Evolutionary conservation across 2,797 vertebrate species (phyloP).

Genomic region (Spheniscus humboldti): DNA sequence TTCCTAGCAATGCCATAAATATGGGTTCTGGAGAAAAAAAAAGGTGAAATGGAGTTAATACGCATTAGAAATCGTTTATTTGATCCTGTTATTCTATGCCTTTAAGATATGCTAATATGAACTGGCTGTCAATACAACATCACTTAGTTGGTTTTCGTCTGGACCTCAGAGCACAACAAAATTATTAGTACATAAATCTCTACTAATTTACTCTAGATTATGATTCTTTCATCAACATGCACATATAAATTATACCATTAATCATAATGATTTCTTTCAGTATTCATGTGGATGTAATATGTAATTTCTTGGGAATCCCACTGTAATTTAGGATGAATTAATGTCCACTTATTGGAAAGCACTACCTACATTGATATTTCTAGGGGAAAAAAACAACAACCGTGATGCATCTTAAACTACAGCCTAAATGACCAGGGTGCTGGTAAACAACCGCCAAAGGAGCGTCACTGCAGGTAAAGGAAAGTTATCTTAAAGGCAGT

Average conservation of each 20-base stretch:
- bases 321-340: conserved; percentile 70
- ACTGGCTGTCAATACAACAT: conserved; percentile 50
- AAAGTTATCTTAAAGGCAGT: conserved; percentile 43
- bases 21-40: neutral
- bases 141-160: conserved; percentile 31
- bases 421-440: conserved; percentile 18
- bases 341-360: conserved; percentile 59
- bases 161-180: conserved; percentile 59
- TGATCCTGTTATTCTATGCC: neutral
- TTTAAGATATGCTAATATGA: conserved; percentile 33
- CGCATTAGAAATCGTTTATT: neutral
- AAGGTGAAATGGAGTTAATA: neutral
- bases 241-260: conserved; percentile 68
- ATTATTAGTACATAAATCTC: conserved; percentile 67
- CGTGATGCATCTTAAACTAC: conserved; percentile 5
- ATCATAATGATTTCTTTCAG: conserved; percentile 59
- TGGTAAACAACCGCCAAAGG: conserved; percentile 17
- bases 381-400: neutral
- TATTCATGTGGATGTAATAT: conserved; percentile 48
- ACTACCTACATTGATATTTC: conserved; percentile 26
- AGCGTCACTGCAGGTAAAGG: neutral
- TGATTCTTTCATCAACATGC: conserved; percentile 63
- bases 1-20: neutral
- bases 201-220: conserved; percentile 64
- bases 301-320: conserved; percentile 62